Evolutionary conservation across 2,888 invertebrate genomes (phyloP).

Genomic region (Lepidocyrtinus sp.): DNA sequence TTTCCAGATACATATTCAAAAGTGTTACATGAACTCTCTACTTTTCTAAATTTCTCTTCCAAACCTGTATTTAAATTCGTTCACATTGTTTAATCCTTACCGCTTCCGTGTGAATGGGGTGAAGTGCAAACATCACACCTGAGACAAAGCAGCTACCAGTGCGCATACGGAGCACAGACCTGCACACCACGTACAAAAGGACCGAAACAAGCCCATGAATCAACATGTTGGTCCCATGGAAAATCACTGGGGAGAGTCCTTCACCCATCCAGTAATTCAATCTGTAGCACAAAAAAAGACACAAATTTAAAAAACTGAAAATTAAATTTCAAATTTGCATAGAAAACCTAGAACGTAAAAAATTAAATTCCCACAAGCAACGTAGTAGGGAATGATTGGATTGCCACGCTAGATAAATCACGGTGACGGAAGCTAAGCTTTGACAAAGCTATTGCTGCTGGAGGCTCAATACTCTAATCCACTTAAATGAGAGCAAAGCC

Average conservation of each 20-base stretch:
- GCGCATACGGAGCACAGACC: conserved; percentile 79
- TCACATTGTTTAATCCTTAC: conserved; percentile 77
- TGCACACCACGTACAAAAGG: conserved; percentile 80
- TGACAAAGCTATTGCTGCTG: conserved; percentile 15
- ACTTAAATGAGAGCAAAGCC: conserved; percentile 13
- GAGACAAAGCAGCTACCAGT: conserved; percentile 81
- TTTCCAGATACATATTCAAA: too few relatives aligned
- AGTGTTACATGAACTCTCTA: too few relatives aligned
- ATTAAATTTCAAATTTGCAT: conserved; percentile 6
- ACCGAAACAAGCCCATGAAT: conserved; percentile 83
- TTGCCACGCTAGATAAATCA: conserved; percentile 15
- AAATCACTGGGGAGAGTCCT: conserved; percentile 82
- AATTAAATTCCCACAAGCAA: background rate
- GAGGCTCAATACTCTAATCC: conserved; percentile 18
- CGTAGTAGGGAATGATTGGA: background rate
- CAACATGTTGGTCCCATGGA: conserved; percentile 84
- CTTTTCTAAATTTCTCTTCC: too few relatives aligned
- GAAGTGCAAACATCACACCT: conserved; percentile 85
- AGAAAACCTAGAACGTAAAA: too few relatives aligned
- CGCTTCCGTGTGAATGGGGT: conserved; percentile 92
- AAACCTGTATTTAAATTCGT: too few relatives aligned
- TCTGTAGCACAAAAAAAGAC: conserved; percentile 74
- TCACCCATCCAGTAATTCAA: conserved; percentile 79
- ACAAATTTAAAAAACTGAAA: background rate
- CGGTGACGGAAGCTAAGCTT: conserved; percentile 18